Conservation (phyloP, 2,113 vertebrate genomes). For the Ondatra zibethicus region DNA sequence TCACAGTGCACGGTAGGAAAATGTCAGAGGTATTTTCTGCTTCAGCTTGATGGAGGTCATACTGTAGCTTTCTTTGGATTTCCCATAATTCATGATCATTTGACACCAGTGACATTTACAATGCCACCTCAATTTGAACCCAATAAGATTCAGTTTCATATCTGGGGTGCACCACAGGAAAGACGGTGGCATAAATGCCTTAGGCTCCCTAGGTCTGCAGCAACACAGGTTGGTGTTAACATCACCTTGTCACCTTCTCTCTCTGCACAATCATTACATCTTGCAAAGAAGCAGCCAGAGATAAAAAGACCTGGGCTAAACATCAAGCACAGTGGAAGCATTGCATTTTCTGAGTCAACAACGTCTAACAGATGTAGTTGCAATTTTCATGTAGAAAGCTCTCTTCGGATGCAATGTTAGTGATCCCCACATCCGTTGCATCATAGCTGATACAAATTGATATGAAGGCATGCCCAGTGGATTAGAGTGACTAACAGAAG, state of each 20-base stretch:
- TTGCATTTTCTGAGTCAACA: conserved; percentile 85
- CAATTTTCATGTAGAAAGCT: conserved; percentile 82
- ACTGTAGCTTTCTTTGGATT: neutral
- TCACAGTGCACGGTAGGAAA: neutral
- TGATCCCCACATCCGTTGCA: neutral
- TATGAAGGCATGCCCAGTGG: conserved; percentile 82
- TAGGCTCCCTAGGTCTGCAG: neutral
- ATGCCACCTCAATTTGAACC: neutral
- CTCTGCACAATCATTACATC: conserved; percentile 88
- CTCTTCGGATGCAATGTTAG: conserved; percentile 84
- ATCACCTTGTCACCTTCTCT: conserved; percentile 88
- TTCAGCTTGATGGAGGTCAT: neutral
- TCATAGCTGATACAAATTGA: conserved; percentile 82
- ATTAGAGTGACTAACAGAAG: conserved; percentile 64
- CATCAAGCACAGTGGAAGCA: conserved; percentile 85
- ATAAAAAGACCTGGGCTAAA: conserved; percentile 81
- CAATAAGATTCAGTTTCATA: neutral
- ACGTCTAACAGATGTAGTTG: conserved; percentile 82
- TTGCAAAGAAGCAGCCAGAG: conserved; percentile 87
- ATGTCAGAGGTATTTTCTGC: neutral
- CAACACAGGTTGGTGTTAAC: conserved; percentile 88
- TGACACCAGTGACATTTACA: neutral
- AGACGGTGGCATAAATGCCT: neutral
- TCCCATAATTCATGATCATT: neutral
- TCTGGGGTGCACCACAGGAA: neutral